Base-by-base conservation (phyloP, 2,113 vertebrate genomes). In the Alaudala cheleensis region DNA sequence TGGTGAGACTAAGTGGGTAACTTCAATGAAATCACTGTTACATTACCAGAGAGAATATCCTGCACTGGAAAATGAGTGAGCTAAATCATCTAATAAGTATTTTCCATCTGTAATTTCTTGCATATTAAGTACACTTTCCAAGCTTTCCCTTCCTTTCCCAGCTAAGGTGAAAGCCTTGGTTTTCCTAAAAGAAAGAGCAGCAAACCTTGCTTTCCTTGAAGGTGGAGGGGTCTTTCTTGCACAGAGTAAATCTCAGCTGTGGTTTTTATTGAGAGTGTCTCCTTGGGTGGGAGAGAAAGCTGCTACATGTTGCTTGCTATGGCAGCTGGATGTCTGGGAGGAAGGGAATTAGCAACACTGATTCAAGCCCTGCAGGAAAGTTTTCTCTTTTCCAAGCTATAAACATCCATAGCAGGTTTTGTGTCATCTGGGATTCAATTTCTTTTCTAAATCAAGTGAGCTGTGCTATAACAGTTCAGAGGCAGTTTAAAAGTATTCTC, bases 401-500 rank as follows among this genome's bases (percentile, higher is more conserved):
- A 93, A 91, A 76, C 28, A 65, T 60, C 77, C 71, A 18, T 58
- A 73, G 33, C 12, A 26, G 29, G 25, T 49, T 93, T 87, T 50
- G 9, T 69, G 70, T 86, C 56, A 72, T 57, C 37, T 84, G 86
- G 57, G 81, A 89, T 89, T 91, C 15, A 31, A 29, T 67, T 89
- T 81, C 24, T 88, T 81, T 88, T 95, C 67, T 81, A 93, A 88
- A 81, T 73, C 40, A 88, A 92, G 64, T 83, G 66, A 96, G 72
- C 54, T 73, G 50, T 83, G 79, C 24, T 53, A 25, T n/a, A 50
- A 2, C 42, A 58, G 47, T 93, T 87, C 57, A 65, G 71, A 82
- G 53, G 42, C 69, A 72, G 69, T 74, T 71, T 80, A 65, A 49
- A 94, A 90, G 47, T 51, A 69, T 80, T 90, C 51, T 93, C 47